Conservation (phyloP, 2,797 vertebrate species). For the Gila robusta region DNA sequence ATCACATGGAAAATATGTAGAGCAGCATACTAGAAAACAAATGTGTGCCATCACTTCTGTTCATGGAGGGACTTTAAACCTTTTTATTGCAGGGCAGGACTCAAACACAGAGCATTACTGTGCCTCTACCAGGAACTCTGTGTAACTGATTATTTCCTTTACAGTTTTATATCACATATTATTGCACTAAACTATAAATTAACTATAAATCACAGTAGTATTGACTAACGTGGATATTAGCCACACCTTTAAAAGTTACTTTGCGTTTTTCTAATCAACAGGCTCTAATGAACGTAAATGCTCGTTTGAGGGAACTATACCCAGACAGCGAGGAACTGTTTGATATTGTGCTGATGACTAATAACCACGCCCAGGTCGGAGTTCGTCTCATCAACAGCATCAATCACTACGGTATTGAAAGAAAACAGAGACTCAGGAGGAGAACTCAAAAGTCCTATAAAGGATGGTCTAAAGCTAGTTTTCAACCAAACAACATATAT, state of each 20-base stretch:
- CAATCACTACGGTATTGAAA: slow-evolving; percentile 88
- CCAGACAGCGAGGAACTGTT: slow-evolving; percentile 92
- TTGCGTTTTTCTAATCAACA: slow-evolving; percentile 61
- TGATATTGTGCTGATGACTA: slow-evolving; percentile 96
- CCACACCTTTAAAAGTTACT: background rate
- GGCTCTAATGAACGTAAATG: slow-evolving; percentile 91
- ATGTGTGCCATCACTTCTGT: background rate
- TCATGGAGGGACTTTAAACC: background rate
- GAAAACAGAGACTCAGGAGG: background rate
- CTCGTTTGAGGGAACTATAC: slow-evolving; percentile 86
- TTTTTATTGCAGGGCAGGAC: slow-evolving; percentile 6
- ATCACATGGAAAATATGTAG: background rate
- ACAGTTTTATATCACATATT: background rate
- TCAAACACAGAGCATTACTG: background rate
- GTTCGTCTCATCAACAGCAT: slow-evolving; percentile 98
- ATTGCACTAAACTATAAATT: background rate
- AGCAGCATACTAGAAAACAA: background rate
- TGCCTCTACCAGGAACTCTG: background rate
- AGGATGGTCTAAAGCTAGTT: background rate
- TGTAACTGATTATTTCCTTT: background rate
- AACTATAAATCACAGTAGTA: background rate
- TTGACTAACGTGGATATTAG: background rate
- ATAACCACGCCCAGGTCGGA: slow-evolving; percentile 95
- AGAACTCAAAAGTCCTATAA: background rate
- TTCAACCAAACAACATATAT: background rate